Base-by-base conservation (phyloP, 2,888 invertebrate species). In the Agrochola lota region DNA sequence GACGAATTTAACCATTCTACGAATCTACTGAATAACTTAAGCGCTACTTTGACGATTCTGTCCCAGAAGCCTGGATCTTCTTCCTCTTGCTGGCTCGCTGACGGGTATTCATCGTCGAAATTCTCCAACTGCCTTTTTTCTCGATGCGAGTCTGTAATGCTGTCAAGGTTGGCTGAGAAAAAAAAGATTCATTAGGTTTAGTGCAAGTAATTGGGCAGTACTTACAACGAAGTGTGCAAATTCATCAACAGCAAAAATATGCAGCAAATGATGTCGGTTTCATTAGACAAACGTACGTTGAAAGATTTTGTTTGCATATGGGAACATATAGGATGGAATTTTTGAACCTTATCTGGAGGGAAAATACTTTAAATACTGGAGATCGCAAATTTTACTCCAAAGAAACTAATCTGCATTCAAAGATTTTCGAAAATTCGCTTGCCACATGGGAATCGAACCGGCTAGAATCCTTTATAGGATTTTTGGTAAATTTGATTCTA, bases 1-100 rank as follows among this genome's bases (percentile, higher is more conserved):
- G 89, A 95, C 7, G 94, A 91, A 90, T 97, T 97, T 57, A 97
- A 88, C 97, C 97, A 97, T 89, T 96, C 95, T 74, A 97, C 90
- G 85, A 97, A 96, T 89, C 87, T 92, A 84, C 92, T 95, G 63
- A 97, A 95, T 81, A 97, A 83, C 88, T 95, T 96, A 26, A 97
- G 85, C 35, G 96, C 96, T 75, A 95, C 94, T 92, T 94, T 95
- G 30, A 96, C 94, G 20, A 97, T 92, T 89, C 93, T 92, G 80
- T 95, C 95, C 97, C 97, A 97, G 87, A 97, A 96, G 26, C 96
- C 92, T 12, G 94, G 90, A 81, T 96, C 95, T 49, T 96, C 95
- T 86, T 94, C 92, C 35, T 91, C 91, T n/a, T 93, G 92, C 82
- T 94, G 93, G 67, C 86, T 92, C 52, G 91, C 85, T 57, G 92